Evolutionary conservation across 2,113 vertebrate genomes (phyloP).

Genomic region (Dryoscopus gambensis): DNA sequence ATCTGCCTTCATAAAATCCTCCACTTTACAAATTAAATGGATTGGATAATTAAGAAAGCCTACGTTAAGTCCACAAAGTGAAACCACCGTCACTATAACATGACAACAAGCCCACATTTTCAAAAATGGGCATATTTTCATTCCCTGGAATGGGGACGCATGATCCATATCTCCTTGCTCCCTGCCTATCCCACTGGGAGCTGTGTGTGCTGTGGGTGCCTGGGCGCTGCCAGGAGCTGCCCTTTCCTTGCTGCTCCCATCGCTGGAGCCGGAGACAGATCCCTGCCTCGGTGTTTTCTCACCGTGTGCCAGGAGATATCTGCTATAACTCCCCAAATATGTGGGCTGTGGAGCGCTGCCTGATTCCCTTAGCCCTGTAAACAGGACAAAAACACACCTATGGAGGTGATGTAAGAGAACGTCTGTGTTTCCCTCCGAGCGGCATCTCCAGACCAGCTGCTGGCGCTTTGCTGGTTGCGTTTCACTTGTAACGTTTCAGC

Average conservation of each 20-base stretch:
- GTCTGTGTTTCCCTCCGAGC: background rate
- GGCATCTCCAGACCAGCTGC: background rate
- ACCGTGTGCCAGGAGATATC: background rate
- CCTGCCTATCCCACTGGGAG: background rate
- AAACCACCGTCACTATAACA: background rate
- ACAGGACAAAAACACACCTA: background rate
- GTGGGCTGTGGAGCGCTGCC: background rate
- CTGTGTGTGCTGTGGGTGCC: background rate
- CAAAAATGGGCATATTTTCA: background rate
- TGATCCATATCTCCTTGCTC: background rate
- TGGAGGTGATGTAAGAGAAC: background rate
- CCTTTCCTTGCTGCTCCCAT: background rate
- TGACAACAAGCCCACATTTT: background rate
- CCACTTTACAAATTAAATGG: background rate
- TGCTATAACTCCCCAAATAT: background rate
- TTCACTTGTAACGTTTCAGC: background rate
- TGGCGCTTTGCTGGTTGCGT: background rate
- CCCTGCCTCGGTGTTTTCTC: background rate
- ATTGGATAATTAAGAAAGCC: slow-evolving; percentile 4
- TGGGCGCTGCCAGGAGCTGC: background rate
- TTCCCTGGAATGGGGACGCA: fast-evolving
- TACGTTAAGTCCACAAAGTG: background rate
- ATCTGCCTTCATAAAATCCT: background rate
- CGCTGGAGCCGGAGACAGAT: fast-evolving
- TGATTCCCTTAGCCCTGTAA: background rate